Evolutionary conservation across 2,888 invertebrate species (phyloP).

Genomic region (Vannuccia rotundouncinata): DNA sequence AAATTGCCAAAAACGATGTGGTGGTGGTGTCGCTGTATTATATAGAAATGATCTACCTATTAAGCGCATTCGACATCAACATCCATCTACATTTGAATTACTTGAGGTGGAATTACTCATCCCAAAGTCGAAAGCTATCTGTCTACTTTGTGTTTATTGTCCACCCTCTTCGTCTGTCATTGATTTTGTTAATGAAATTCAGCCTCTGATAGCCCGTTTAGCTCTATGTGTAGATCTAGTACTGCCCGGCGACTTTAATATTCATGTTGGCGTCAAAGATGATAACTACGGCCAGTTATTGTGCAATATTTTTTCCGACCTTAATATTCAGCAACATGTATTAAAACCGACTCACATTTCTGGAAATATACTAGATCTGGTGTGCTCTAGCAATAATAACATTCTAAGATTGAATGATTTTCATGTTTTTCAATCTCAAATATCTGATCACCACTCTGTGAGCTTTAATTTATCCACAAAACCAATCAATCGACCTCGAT

Average conservation of each 20-base stretch:
- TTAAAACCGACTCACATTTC: slow-evolving; percentile 26
- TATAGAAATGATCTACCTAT: slow-evolving; percentile 26
- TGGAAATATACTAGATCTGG: slow-evolving; percentile 26
- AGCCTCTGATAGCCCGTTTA: slow-evolving; percentile 24
- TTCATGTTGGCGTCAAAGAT: slow-evolving; percentile 26
- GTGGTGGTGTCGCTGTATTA: slow-evolving; percentile 26
- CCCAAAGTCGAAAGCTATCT: slow-evolving; percentile 24
- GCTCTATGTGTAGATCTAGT: slow-evolving; percentile 26
- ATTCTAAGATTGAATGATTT: slow-evolving; percentile 26
- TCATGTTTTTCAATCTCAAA: slow-evolving; percentile 26
- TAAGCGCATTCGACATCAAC: slow-evolving; percentile 24
- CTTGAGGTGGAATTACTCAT: slow-evolving; percentile 26
- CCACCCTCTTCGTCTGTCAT: slow-evolving; percentile 24
- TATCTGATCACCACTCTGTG: slow-evolving; percentile 24
- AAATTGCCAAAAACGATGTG: slow-evolving; percentile 17
- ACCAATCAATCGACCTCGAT: slow-evolving; percentile 26
- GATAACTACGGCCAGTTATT: slow-evolving; percentile 24
- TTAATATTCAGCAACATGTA: slow-evolving; percentile 26
- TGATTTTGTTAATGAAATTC: slow-evolving; percentile 24
- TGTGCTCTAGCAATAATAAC: slow-evolving; percentile 26
- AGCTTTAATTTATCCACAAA: slow-evolving; percentile 23
- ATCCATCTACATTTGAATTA: slow-evolving; percentile 21
- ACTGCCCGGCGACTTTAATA: slow-evolving; percentile 24
- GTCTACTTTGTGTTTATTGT: slow-evolving; percentile 24
- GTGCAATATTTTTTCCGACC: slow-evolving; percentile 26